A percentile compares a stretch with the other conserved stretches of the same genome.
These are phyloP conservation scores for Alouatta caraya DNA, from an alignment of 2,797 vertebrate genomes.

Conservation along the genomic window DNA sequence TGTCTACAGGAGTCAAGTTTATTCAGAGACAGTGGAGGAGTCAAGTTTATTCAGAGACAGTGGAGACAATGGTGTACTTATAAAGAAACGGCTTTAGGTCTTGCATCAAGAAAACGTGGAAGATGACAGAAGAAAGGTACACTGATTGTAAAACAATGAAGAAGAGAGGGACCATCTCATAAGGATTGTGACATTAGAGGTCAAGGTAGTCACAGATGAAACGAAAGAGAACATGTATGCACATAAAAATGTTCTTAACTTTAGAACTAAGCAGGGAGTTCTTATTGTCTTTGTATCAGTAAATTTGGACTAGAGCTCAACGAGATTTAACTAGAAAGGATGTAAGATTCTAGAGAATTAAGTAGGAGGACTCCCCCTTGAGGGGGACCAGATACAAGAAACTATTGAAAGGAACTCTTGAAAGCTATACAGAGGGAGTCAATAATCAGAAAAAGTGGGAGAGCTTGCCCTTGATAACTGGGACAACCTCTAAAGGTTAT, in stretches of 20 bases:
- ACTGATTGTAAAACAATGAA: neutral
- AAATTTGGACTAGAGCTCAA: neutral
- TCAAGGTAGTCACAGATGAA: neutral
- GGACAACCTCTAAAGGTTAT: neutral
- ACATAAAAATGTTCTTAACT: neutral
- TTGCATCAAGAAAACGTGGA: neutral
- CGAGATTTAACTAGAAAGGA: neutral
- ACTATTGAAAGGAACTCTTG: neutral
- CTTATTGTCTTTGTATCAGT: neutral
- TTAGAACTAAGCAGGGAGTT: neutral
- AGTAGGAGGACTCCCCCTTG: neutral
- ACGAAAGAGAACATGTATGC: neutral
- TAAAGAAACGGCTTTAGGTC: neutral
- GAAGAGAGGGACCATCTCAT: neutral
- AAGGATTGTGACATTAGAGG: neutral
- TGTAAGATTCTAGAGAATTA: conserved; percentile 17
- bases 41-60: neutral
- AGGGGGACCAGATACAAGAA: neutral
- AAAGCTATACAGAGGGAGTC: neutral
- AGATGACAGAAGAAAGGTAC: neutral
- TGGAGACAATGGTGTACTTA: neutral
- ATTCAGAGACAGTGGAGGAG: neutral
- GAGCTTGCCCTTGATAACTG: neutral
- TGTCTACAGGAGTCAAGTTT: neutral
- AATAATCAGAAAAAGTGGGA: neutral